phyloP scores from a whole-genome alignment of 2,113 vertebrate species.

The Cynocephalus volans region DNA sequence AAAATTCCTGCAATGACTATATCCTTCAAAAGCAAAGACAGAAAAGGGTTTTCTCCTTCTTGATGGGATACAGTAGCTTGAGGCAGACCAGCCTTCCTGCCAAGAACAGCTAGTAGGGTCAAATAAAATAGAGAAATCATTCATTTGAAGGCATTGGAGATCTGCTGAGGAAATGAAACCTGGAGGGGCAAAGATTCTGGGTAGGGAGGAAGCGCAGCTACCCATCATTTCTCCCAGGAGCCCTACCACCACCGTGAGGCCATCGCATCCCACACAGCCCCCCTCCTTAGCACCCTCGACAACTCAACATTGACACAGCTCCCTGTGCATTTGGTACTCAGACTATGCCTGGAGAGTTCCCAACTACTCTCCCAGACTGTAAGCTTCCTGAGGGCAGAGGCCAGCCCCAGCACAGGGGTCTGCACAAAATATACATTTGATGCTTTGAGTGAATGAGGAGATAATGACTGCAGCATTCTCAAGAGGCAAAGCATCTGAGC shows the following conservation, averaged over 20 bases:
- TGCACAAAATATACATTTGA: not conserved
- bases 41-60: constrained; percentile 51
- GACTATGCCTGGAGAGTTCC: not conserved
- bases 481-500: not conserved
- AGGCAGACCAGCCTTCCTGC: constrained; percentile 57
- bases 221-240: not conserved
- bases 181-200: not conserved
- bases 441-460: not conserved
- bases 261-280: not conserved
- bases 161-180: not conserved
- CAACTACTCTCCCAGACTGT: not conserved
- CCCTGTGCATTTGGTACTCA: not conserved
- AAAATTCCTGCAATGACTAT: constrained; percentile 45
- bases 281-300: not conserved
- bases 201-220: not conserved
- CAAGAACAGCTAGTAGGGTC: constrained; percentile 41
- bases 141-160: not conserved
- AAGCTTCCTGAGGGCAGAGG: not conserved
- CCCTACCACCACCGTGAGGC: too few relatives aligned
- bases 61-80: constrained; percentile 56
- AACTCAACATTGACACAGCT: not conserved
- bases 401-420: not conserved
- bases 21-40: constrained; percentile 66
- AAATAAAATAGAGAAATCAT: constrained; percentile 5
- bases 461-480: not conserved